Percentiles rank a stretch among this genome's conserved stretches.
Conservation (phyloP, 2,113 vertebrate genomes). For the Trinectes maculatus region DNA sequence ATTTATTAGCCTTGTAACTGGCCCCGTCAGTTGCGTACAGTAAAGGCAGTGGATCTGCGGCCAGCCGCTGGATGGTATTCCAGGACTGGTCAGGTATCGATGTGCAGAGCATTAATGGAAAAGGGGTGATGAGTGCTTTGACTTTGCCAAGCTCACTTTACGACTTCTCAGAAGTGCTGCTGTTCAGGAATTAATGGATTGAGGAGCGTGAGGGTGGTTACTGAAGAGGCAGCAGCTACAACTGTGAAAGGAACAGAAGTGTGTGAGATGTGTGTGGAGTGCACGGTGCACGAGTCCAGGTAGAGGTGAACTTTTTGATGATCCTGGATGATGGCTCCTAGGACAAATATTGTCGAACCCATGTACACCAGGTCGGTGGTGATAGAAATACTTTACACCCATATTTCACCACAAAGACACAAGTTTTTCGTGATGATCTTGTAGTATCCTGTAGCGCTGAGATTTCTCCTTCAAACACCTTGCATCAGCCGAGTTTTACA, state of each 20-base stretch:
- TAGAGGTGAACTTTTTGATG: too few relatives aligned
- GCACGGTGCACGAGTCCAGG: too few relatives aligned
- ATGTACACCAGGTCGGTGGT: too few relatives aligned
- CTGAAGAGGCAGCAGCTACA: slow-evolving; percentile 67
- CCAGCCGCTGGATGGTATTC: slow-evolving; percentile 22
- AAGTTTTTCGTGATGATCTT: too few relatives aligned
- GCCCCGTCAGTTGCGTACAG: slow-evolving; percentile 24
- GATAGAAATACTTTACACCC: too few relatives aligned
- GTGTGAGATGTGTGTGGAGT: too few relatives aligned
- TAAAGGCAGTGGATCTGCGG: slow-evolving; percentile 42
- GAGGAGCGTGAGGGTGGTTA: slow-evolving; percentile 49
- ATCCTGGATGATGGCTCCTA: too few relatives aligned
- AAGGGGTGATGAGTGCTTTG: slow-evolving; percentile 65
- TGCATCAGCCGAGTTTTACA: too few relatives aligned
- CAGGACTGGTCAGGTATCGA: slow-evolving; percentile 61
- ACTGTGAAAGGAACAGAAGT: slow-evolving; percentile 56
- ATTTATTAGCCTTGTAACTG: slow-evolving; percentile 71
- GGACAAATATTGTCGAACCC: too few relatives aligned
- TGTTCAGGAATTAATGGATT: slow-evolving; percentile 70
- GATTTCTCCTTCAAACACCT: too few relatives aligned
- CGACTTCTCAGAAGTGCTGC: slow-evolving; percentile 73
- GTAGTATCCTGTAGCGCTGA: too few relatives aligned
- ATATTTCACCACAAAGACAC: too few relatives aligned
- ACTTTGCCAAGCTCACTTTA: slow-evolving; percentile 71
- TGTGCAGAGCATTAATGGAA: slow-evolving; percentile 69